Percentiles rank a stretch among this genome's conserved stretches.
phyloP scores from a whole-genome alignment of 2,113 vertebrate genomes.

The Synodontis membranacea region DNA sequence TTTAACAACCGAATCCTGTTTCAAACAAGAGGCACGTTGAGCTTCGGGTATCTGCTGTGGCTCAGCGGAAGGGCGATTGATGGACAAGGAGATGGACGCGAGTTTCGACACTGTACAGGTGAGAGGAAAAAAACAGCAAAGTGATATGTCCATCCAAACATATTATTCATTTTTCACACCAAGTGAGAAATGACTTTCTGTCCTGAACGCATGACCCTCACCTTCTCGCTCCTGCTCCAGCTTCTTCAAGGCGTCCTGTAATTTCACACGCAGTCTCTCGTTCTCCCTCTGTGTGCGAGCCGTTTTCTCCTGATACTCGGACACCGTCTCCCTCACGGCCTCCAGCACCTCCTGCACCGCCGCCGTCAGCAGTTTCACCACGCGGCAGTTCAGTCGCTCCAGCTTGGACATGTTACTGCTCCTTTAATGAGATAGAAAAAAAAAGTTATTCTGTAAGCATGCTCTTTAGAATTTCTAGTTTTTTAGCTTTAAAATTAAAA shows the following conservation, averaged over 20 bases:
- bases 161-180: neutral
- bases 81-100: conserved; percentile 13
- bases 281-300: conserved; percentile 60
- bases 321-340: conserved; percentile 61
- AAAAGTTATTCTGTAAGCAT: neutral
- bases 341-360: conserved; percentile 61
- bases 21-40: conserved; percentile 5
- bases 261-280: conserved; percentile 53
- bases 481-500: no score
- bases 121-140: neutral
- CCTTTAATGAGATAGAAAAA: neutral
- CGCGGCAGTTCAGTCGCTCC: conserved; percentile 58
- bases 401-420: conserved; percentile 58
- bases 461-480: neutral
- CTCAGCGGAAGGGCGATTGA: neutral
- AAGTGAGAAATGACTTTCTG: neutral
- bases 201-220: neutral
- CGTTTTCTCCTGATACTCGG: conserved; percentile 60
- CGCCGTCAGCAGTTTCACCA: conserved; percentile 54
- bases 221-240: conserved; percentile 46
- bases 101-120: conserved; percentile 45
- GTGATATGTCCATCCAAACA: neutral
- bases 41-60: conserved; percentile 9
- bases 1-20: conserved; percentile 19
- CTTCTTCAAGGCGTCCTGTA: conserved; percentile 58